Evolutionary conservation across 2,797 vertebrate genomes (phyloP), one percentile per base, ranked within the genome.

Genomic region (Ataeniobius toweri): DNA sequence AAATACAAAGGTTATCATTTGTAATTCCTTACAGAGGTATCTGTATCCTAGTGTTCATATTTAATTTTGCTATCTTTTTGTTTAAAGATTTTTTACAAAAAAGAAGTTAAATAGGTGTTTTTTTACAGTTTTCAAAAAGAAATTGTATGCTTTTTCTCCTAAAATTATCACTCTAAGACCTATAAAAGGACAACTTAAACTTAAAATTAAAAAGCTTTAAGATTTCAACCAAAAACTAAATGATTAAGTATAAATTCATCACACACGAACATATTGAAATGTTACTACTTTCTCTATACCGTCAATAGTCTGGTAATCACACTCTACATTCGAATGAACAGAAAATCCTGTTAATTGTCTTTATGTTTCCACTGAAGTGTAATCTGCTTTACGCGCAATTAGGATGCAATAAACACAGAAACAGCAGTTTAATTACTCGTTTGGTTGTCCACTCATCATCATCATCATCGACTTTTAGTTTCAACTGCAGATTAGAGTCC

Each of bases 401-500:
- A 48, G 20, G 55, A 80, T 53, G 77, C 71, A 68, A n/a, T 46
- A 46, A 86, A 85, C 74, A 26, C 41, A 58, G 51, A 80, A 48
- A 58, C 67, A 73, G 73, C 73, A 41, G 26, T 51, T 87, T 81
- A 58, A 87, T 84, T 71, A 80, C 75, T 73, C 0, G 6, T 77
- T 78, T 61, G 77, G n/a, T 31, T n/a, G 77, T 86, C 78, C 55
- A 70, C 55, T 80, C 87, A 74, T 59, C 46, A 46, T 71, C 83
- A 61, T 26, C 71, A 31, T 73, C 83, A 58, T 79, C 44, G 22
- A 56, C 56, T 74, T 61, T 73, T n/a, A 55, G 59, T 77, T 81
- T 73, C 7, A 87, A 73, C 80, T 74, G 78, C 76, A 80, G 86
- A 81, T 89, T 79, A 84, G n/a, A 81, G 75, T 39, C 76, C 85